Base-by-base conservation (phyloP, 1,140 invertebrate species). In the Pemphigus obesinymphae region DNA sequence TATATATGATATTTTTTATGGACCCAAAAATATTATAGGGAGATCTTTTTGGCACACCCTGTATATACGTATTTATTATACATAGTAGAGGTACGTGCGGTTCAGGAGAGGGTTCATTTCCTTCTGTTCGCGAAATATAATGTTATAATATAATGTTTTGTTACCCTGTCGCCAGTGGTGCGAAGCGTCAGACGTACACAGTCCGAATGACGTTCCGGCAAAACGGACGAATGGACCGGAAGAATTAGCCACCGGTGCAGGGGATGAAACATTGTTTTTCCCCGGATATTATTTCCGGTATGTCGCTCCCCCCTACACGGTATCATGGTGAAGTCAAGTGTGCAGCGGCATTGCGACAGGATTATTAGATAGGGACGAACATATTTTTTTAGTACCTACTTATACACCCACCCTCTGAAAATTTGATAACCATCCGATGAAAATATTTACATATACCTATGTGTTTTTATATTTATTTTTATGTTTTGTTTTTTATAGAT, bases 191-290 rank as follows among this genome's bases (percentile, higher is more conserved):
- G 50, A 55, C n/a, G 2, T 6, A 29, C 23, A n/a, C n/a, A n/a
- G 53, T 3, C 3, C n/a, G 50, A 58, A 2, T 10, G n/a, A 58
- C n/a, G 20, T 13, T 3, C 40, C 68, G 5, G 13, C n/a, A 0
- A 8, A 1, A 6, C 6, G 23, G 13, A n/a, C 40, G 15, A 17
- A n/a, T 17, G 43, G 70, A 73, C 70, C 45, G 70, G 70, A 73
- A 50, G 70, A 73, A 73, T 73, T 73, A 48, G 17, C 15, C 26
- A 26, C 26, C 8, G 17, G 45, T 8, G 23, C 11, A 11, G 29
- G 45, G 70, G 43, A 73, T 73, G 45, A 73, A 50, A 50, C 70
- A 73, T 50, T 73, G 70, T 73, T 73, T 72, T 72, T 31, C n/a
- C 13, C 15, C 6, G 26, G 26, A 50, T 73, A n/a, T 73, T 31